These are phyloP conservation scores for Lamprologus sp. DNA, from an alignment of 2,113 vertebrate genomes.

Conservation along the genomic window DNA sequence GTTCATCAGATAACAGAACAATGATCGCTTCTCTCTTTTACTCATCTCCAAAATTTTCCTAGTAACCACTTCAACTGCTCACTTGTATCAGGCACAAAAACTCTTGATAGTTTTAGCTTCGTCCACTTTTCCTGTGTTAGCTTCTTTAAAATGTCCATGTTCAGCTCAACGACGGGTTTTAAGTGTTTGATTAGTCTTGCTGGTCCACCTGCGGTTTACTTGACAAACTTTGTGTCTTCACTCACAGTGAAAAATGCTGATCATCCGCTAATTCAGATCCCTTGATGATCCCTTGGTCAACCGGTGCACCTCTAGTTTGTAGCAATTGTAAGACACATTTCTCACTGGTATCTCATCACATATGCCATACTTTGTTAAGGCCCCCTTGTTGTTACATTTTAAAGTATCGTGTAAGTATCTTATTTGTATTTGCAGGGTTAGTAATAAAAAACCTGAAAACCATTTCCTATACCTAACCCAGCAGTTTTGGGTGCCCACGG, in stretches of 20 bases:
- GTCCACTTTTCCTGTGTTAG: not conserved
- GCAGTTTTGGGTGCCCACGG: not conserved
- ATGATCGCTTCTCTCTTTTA: not conserved
- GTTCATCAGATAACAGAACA: not conserved
- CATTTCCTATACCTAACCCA: not conserved
- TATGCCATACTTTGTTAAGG: not conserved
- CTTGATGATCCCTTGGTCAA: not conserved
- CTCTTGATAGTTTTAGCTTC: not conserved
- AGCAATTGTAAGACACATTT: not conserved
- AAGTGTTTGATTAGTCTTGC: not conserved
- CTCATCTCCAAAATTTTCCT: not conserved
- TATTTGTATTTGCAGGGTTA: not conserved
- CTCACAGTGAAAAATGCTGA: not conserved
- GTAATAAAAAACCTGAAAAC: not conserved
- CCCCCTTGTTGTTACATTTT: not conserved
- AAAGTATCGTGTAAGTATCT: not conserved
- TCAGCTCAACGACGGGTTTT: not conserved
- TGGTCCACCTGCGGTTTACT: not conserved
- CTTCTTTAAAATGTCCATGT: not conserved
- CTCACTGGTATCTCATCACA: not conserved
- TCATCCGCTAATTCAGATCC: not conserved
- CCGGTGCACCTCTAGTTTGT: not conserved
- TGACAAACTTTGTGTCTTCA: not conserved
- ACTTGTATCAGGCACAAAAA: not conserved
- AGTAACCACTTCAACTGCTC: not conserved